Conservation (phyloP, 2,888 invertebrate species). For the Agrilus biguttatus region DNA sequence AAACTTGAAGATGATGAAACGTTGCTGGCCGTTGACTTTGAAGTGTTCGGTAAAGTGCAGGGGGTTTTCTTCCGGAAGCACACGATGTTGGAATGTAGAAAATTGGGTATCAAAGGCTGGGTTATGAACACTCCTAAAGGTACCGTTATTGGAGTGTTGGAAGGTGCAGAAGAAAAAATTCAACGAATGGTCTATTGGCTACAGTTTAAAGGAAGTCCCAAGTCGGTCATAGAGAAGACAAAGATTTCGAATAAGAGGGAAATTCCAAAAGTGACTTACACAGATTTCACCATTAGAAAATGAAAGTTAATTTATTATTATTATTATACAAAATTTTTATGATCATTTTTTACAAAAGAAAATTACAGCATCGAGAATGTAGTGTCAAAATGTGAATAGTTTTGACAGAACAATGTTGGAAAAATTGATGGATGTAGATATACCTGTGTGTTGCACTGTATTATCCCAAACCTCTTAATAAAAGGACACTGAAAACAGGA, state of each 20-base stretch:
- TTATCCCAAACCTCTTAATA: too few species aligned
- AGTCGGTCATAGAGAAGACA: conserved; percentile 56
- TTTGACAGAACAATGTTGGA: too few species aligned
- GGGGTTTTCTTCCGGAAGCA: conserved; percentile 53
- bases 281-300: conserved; percentile 14
- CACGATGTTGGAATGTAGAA: conserved; percentile 48
- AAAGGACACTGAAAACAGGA: too few species aligned
- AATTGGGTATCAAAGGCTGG: conserved; percentile 53
- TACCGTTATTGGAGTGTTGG: conserved; percentile 51
- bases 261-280: conserved; percentile 25
- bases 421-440: too few species aligned
- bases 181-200: conserved; percentile 52
- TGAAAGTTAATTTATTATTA: conserved; percentile 4
- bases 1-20: conserved; percentile 5
- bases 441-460: too few species aligned
- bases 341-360: too few species aligned
- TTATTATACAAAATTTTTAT: too few species aligned
- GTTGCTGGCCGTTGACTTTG: conserved; percentile 35
- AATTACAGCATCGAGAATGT: too few species aligned
- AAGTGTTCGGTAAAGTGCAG: conserved; percentile 46
- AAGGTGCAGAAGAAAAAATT: conserved; percentile 45
- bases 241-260: conserved; percentile 51
- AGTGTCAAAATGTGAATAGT: too few species aligned
- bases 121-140: conserved; percentile 54
- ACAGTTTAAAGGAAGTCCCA: conserved; percentile 55